Percentiles rank a stretch among this genome's conserved stretches.
Evolutionary conservation across 2,888 invertebrate species (phyloP).

Genomic region (Augochlorella aurata): DNA sequence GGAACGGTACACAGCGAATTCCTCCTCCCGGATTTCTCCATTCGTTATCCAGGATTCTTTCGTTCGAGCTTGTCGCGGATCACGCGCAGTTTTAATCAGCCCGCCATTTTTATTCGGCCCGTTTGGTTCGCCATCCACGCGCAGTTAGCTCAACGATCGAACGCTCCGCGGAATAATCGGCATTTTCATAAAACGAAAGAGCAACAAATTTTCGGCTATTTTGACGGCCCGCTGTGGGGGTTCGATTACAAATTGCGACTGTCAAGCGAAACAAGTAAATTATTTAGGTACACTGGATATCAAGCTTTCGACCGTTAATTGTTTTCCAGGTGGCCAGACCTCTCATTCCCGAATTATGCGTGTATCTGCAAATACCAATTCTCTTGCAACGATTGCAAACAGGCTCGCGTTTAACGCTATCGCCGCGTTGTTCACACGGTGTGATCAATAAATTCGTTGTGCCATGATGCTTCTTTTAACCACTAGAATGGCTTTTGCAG

Average conservation of each 20-base stretch:
- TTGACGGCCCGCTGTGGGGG: too few relatives aligned
- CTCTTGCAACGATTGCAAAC: background rate
- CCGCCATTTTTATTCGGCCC: too few relatives aligned
- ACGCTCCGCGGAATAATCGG: background rate
- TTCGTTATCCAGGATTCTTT: background rate
- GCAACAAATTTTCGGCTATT: background rate
- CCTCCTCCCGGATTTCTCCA: background rate
- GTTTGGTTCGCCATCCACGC: too few relatives aligned
- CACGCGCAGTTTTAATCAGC: too few relatives aligned
- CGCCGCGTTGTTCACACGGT: too few relatives aligned
- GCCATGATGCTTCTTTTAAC: too few relatives aligned
- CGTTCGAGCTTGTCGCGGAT: background rate
- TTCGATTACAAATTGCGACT: constrained; percentile 13
- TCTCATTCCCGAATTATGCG: constrained; percentile 6
- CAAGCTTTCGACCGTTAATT: constrained; percentile 18
- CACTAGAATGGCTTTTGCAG: too few relatives aligned
- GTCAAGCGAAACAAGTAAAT: constrained; percentile 8
- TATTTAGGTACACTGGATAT: constrained; percentile 29
- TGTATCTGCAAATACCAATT: background rate
- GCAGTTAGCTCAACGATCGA: background rate
- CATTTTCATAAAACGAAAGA: background rate
- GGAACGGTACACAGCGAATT: background rate
- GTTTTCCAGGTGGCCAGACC: background rate
- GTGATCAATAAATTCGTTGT: too few relatives aligned
- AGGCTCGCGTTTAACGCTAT: background rate